These are phyloP conservation scores for Drosophila prostipennis DNA, from an alignment of 2,888 invertebrate species.

Conservation along the genomic window DNA sequence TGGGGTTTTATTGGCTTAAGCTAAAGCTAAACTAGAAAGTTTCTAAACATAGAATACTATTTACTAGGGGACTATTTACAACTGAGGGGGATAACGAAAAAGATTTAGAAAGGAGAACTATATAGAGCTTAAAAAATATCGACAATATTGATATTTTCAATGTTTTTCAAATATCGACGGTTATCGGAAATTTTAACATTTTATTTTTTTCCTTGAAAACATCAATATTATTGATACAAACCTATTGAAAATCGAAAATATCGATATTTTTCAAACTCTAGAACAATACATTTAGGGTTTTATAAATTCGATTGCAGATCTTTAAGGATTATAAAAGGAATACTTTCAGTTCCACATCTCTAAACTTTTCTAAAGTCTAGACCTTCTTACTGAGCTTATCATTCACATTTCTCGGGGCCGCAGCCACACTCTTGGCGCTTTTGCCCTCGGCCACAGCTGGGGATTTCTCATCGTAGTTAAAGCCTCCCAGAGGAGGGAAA, in stretches of 20 bases:
- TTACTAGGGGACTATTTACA: slow-evolving; percentile 37
- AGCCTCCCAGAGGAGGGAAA: slow-evolving; percentile 25
- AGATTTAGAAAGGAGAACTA: not conserved
- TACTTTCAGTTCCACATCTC: not conserved
- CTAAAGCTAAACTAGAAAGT: slow-evolving; percentile 42
- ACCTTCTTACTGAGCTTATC: slow-evolving; percentile 71
- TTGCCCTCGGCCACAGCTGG: slow-evolving; percentile 65
- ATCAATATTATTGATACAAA: no score
- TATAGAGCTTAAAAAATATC: no score
- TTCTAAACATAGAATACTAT: slow-evolving; percentile 27
- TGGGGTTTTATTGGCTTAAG: slow-evolving; percentile 39
- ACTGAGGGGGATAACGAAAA: slow-evolving; percentile 8
- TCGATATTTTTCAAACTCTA: no score
- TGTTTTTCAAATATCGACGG: no score
- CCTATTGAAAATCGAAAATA: no score
- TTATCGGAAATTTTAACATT: no score
- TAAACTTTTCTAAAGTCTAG: slow-evolving; percentile 20
- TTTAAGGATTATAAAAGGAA: not conserved
- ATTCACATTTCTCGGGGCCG: slow-evolving; percentile 53
- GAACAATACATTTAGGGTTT: not conserved
- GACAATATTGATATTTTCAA: no score
- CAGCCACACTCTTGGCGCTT: slow-evolving; percentile 58
- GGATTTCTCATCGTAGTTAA: slow-evolving; percentile 70
- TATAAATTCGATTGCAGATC: not conserved
- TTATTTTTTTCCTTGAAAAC: no score